Evolutionary conservation across 1,140 invertebrate species (phyloP), one percentile per base, ranked within the genome.

Genomic region (Trichonephila clavata): DNA sequence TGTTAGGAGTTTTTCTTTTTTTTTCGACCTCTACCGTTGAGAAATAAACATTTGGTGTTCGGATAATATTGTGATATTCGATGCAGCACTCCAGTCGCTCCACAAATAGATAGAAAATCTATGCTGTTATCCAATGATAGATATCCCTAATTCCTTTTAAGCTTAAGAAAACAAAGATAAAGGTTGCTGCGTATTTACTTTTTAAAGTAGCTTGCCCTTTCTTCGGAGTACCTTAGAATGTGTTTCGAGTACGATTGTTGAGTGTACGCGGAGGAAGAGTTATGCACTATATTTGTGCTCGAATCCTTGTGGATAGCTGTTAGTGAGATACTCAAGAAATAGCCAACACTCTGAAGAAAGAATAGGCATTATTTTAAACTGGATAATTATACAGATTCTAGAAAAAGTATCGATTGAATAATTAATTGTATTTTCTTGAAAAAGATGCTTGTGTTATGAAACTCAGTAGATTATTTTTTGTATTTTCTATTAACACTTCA

Each of bases 61-160:
- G 50, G 81, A 24, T 50, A 50, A 50, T 50, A 39, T 13, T 21
- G n/a, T 13, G 71, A 2, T 18, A 24, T 50, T 16, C 43, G 43
- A 7, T 57, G 20, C 43, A 50, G 18, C 43, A n/a, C 21, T 59
- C 24, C 81, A 57, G n/a, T 57, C 21, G 6, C n/a, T 32, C 14
- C n/a, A 84, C 4, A 24, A 24, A 57, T 57, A 84, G 21, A 84
- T 24, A 43, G 57, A 27, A 21, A 84, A 84, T 57, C 39, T 24
- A 84, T 24, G 6, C 50, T 84, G 20, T 84, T 57, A 57, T 59
- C 81, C 43, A 5, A 7, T 16, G 14, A n/a, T 24, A 84, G 81
- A 84, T 84, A 84, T 84, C 81, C 81, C 50, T 84, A 84, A 84
- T 84, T 59, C 81, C 57, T n/a, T 77, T 27, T 81, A 84, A 77